Evolutionary conservation across 2,797 vertebrate species (phyloP), one percentile per base, ranked within the genome.

Genomic region (Microchirus variegatus): DNA sequence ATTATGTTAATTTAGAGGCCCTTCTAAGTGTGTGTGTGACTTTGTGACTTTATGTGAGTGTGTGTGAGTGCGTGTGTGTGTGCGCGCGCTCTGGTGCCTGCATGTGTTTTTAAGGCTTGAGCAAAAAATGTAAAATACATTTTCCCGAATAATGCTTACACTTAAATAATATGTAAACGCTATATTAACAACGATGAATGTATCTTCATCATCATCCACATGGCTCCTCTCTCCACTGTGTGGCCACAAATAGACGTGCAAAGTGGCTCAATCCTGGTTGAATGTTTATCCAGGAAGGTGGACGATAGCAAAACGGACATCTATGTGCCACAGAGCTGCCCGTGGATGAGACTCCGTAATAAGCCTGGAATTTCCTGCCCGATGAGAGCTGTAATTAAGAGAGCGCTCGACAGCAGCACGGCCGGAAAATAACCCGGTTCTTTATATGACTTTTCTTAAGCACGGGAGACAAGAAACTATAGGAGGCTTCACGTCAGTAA

Each of bases 331-430:
- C 70, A 73, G 81, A n/a, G n/a, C n/a, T 37, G 64, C 72, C 42
- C 72, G 22, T 69, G 72, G 48, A 74, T 85, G 82, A 91, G 90
- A 87, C 7, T 31, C 78, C 75, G 70, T 74, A 73, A 71, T 91
- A 91, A 93, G 88, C 88, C 78, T 53, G 72, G 75, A 63, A 87
- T 88, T 92, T 93, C 92, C 92, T 92, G 87, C 81, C 77, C 72
- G 66, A 63, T 69, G 75, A 87, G 73, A 84, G 73, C 70, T 83
- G 78, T 90, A 91, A 93, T 93, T 91, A 91, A 86, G 85, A 85
- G 72, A 73, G 70, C 82, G 80, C 87, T 88, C 84, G 78, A 78
- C 45, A 65, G 80, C 86, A 85, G 78, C 76, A 67, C 62, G 73
- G 68, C 58, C 58, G 63, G 47, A 84, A 84, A 87, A 86, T 81